These are phyloP conservation scores for Atractosteus spatula DNA, from an alignment of 2,113 vertebrate genomes.

Conservation along the genomic window DNA sequence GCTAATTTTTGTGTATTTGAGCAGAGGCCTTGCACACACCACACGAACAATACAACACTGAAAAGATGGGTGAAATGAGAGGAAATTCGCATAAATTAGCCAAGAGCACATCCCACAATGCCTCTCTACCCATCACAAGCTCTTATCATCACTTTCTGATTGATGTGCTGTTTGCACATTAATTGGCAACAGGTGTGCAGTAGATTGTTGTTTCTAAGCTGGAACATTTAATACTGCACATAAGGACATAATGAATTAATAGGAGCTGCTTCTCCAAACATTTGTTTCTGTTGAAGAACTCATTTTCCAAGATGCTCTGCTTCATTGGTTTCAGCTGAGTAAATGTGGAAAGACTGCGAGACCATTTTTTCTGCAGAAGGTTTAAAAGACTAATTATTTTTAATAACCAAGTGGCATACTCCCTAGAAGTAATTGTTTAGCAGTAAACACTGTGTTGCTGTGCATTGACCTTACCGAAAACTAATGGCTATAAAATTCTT, in stretches of 20 bases:
- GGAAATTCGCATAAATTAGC: slow-evolving; percentile 12
- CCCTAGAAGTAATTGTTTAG: neutral
- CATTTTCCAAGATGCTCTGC: slow-evolving; percentile 66
- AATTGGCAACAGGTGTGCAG: slow-evolving; percentile 83
- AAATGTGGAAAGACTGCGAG: slow-evolving; percentile 5
- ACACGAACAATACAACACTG: neutral
- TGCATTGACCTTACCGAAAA: neutral
- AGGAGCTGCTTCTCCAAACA: slow-evolving; percentile 75
- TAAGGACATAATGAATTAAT: slow-evolving; percentile 83
- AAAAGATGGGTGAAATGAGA: neutral
- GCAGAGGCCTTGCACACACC: neutral
- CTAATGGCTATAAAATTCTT: neutral
- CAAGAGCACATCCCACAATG: slow-evolving; percentile 15
- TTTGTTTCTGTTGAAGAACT: slow-evolving; percentile 71
- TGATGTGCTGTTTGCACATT: slow-evolving; percentile 78
- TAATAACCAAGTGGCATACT: slow-evolving; percentile 12
- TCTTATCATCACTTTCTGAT: slow-evolving; percentile 64
- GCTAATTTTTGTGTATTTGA: neutral
- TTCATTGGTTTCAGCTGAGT: slow-evolving; percentile 46
- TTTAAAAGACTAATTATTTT: slow-evolving; percentile 19
- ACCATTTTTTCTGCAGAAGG: neutral
- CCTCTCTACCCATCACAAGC: slow-evolving; percentile 11
- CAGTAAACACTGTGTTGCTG: slow-evolving; percentile 3
- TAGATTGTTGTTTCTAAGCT: slow-evolving; percentile 68
- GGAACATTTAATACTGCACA: slow-evolving; percentile 77